A percentile compares a stretch with the other conserved stretches of the same genome.
These are phyloP conservation scores for Gobio gobio DNA, from an alignment of 2,113 vertebrate genomes.

Conservation along the genomic window DNA sequence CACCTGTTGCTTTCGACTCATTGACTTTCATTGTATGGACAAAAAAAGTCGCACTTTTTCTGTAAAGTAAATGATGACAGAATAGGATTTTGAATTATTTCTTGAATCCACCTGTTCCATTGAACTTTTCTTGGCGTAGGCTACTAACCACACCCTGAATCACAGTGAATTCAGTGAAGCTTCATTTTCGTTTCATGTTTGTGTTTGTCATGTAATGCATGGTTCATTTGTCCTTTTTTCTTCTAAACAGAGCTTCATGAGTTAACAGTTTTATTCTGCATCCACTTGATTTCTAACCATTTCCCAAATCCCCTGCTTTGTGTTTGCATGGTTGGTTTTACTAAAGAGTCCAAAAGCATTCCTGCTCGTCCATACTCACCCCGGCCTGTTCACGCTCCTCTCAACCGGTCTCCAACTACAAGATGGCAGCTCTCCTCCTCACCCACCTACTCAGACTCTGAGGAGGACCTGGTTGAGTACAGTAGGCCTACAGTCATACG, in stretches of 20 bases:
- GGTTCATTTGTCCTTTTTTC: conserved; percentile 4
- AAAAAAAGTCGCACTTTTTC: too few relatives aligned
- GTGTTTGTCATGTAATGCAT: not conserved
- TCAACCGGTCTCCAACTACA: conserved; percentile 52
- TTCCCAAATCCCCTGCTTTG: conserved; percentile 66
- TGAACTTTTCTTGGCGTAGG: not conserved
- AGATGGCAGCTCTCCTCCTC: conserved; percentile 64
- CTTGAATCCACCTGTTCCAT: not conserved
- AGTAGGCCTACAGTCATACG: not conserved
- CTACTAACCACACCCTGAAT: conserved; percentile 7
- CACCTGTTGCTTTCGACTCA: too few relatives aligned
- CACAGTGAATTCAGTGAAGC: not conserved
- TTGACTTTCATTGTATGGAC: too few relatives aligned
- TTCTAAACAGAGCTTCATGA: not conserved
- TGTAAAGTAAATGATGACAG: too few relatives aligned
- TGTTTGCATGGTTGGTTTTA: conserved; percentile 77
- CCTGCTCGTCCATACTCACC: conserved; percentile 52
- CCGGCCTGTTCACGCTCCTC: conserved; percentile 22
- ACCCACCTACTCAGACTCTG: conserved; percentile 44
- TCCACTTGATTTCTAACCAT: conserved; percentile 59
- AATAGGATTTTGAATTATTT: not conserved
- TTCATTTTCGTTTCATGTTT: too few relatives aligned
- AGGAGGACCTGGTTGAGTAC: conserved; percentile 32
- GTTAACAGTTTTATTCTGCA: conserved; percentile 34
- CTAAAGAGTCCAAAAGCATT: conserved; percentile 68